A percentile compares a stretch with the other conserved stretches of the same genome.
These are phyloP conservation scores for Autographa gamma DNA, from an alignment of 2,888 invertebrate genomes.

Conservation along the genomic window DNA sequence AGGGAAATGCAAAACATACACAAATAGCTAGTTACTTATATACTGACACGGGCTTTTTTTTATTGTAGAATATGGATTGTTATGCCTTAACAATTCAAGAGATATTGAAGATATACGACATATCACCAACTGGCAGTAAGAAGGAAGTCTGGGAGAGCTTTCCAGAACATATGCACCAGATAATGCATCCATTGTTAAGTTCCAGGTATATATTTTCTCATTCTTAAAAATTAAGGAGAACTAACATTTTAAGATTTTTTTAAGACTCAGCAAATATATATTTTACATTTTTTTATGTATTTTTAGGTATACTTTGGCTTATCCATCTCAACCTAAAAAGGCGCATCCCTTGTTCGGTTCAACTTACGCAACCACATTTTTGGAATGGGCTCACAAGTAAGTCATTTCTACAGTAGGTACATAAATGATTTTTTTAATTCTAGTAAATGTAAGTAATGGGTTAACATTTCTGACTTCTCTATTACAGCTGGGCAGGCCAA, in stretches of 20 bases:
- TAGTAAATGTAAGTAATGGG: background rate
- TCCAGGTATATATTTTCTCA: conserved; percentile 83
- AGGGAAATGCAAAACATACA: too few relatives aligned
- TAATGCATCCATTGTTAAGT: conserved; percentile 93
- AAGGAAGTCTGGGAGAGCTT: conserved; percentile 92
- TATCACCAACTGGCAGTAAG: conserved; percentile 91
- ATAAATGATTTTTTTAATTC: too few relatives aligned
- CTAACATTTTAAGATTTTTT: too few relatives aligned
- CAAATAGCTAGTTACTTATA: background rate
- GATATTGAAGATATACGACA: conserved; percentile 92
- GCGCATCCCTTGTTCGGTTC: conserved; percentile 91
- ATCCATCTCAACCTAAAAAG: conserved; percentile 82
- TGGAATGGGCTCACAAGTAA: conserved; percentile 93
- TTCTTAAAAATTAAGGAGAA: too few relatives aligned
- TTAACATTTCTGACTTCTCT: background rate
- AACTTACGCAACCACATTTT: conserved; percentile 90
- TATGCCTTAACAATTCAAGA: conserved; percentile 95
- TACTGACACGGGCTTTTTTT: conserved; percentile 11
- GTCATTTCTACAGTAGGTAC: background rate
- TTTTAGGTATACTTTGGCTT: conserved; percentile 83
- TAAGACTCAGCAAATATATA: background rate
- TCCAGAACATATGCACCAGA: conserved; percentile 92
- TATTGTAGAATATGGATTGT: conserved; percentile 92
- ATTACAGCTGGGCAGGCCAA: conserved; percentile 91
- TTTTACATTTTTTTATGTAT: conserved; percentile 6